Evolutionary conservation across 2,797 vertebrate species (phyloP).

Genomic region (Podargus strigoides): DNA sequence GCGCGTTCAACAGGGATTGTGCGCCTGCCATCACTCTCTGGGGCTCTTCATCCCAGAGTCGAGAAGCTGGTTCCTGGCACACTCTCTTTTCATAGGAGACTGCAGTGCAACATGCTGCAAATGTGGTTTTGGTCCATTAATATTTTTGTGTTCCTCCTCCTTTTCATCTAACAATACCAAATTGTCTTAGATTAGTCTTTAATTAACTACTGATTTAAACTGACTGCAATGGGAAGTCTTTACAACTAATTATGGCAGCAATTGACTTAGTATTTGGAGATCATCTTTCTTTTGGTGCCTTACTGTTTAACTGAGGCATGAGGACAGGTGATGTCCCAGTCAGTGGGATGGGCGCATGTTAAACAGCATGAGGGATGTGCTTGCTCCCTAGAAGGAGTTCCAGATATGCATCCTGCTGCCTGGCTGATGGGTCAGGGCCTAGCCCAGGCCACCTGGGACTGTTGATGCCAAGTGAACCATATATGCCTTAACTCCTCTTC

Average conservation of each 20-base stretch:
- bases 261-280: background rate
- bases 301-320: background rate
- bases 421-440: background rate
- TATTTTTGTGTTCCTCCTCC: background rate
- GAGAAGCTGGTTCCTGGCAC: background rate
- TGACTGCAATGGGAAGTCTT: background rate
- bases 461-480: accelerated
- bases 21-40: accelerated
- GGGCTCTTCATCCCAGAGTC: background rate
- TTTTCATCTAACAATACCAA: background rate
- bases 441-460: background rate
- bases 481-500: background rate
- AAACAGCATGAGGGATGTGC: background rate
- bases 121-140: background rate
- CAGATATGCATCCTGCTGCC: background rate
- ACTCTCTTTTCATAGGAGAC: accelerated
- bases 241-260: accelerated
- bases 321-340: background rate
- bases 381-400: background rate
- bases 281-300: background rate
- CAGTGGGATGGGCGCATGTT: background rate
- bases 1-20: accelerated
- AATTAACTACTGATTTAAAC: background rate
- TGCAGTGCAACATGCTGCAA: accelerated
- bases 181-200: background rate